Conservation (phyloP, 2,888 invertebrate genomes). For the Dryomyza anilis region DNA sequence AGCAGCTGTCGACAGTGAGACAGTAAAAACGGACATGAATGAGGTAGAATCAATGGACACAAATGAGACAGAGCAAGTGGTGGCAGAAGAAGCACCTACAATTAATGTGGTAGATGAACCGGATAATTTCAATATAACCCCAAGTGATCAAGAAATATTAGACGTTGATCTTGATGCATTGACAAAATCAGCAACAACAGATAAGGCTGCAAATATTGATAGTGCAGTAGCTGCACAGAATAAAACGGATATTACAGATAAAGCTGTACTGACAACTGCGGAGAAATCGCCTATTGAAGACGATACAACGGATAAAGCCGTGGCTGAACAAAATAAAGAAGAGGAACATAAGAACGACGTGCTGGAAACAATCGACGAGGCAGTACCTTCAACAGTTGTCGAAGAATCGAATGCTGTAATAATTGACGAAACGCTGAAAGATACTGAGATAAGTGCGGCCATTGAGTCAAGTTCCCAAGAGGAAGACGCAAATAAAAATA, state of each 20-base stretch:
- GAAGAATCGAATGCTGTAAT: background rate
- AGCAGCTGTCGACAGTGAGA: background rate
- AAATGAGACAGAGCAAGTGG: background rate
- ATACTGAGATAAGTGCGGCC: background rate
- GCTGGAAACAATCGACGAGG: too few relatives aligned
- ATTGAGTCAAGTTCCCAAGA: background rate
- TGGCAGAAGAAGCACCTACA: background rate
- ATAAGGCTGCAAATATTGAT: too few relatives aligned
- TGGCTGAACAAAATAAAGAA: conserved; percentile 1
- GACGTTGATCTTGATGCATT: conserved; percentile 27
- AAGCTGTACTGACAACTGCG: background rate
- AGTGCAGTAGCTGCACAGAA: too few relatives aligned
- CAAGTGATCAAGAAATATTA: conserved; percentile 25
- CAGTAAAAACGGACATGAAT: background rate
- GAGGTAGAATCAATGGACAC: conserved; percentile 6
- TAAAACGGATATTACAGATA: background rate
- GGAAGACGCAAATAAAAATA: background rate
- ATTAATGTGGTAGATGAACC: background rate
- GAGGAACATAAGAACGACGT: background rate
- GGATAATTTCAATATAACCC: conserved; percentile 2
- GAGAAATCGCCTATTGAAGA: background rate
- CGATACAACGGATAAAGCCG: background rate
- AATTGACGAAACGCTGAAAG: background rate
- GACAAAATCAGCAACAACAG: background rate
- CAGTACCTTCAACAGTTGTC: background rate